A percentile compares a stretch with the other conserved stretches of the same genome.
Conservation (phyloP, 2,888 invertebrate species). For the Drosophila phalerata region DNA sequence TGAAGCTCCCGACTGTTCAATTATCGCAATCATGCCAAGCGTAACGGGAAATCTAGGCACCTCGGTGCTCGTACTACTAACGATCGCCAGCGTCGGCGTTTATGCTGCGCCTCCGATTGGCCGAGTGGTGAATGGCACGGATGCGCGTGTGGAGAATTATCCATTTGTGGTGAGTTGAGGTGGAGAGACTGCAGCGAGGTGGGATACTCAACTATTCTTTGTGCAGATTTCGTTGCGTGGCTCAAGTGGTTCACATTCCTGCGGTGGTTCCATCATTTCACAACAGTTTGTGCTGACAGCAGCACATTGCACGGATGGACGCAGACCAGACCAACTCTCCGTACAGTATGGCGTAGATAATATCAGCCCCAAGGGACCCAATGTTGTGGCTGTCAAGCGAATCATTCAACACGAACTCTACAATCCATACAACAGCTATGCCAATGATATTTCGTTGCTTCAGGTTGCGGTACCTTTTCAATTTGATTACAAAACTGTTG, state of each 20-base stretch:
- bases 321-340: constrained; percentile 34
- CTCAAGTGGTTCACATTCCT: constrained; percentile 71
- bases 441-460: constrained; percentile 85
- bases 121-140: constrained; percentile 83
- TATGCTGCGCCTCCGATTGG: constrained; percentile 55
- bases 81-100: constrained; percentile 27
- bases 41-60: neutral
- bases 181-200: neutral
- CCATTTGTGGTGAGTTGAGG: constrained; percentile 76
- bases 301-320: constrained; percentile 77
- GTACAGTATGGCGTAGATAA: constrained; percentile 76
- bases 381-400: constrained; percentile 69
- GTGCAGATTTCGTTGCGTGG: constrained; percentile 73
- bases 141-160: constrained; percentile 68
- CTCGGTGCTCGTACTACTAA: constrained; percentile 37
- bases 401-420: constrained; percentile 83
- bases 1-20: neutral
- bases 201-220: neutral
- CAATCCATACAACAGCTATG: constrained; percentile 61
- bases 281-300: constrained; percentile 77
- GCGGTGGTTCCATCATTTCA: constrained; percentile 77
- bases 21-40: neutral
- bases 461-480: constrained; percentile 73
- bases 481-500: constrained; percentile 70
- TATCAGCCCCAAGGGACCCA: constrained; percentile 60